These are phyloP conservation scores for Subacronicta megacephala DNA, from an alignment of 2,888 invertebrate species.

Conservation along the genomic window DNA sequence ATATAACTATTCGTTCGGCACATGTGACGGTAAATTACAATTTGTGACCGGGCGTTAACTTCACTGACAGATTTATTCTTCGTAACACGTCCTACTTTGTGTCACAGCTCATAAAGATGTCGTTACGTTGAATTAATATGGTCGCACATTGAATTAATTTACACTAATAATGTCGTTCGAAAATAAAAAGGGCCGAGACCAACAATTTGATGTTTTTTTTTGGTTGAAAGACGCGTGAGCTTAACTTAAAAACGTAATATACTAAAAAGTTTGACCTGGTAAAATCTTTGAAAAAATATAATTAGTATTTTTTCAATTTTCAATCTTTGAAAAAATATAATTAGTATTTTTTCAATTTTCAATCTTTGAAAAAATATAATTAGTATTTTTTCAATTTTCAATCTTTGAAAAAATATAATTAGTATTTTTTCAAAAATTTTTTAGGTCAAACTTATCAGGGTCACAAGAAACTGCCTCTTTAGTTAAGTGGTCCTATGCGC, in stretches of 20 bases:
- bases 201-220: conserved; percentile 36
- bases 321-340: no score
- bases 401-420: no score
- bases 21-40: conserved; percentile 82
- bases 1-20: conserved; percentile 69
- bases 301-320: no score
- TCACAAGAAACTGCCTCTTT: no score
- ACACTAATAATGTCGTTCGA: conserved; percentile 65
- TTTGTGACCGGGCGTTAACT: conserved; percentile 83
- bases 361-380: no score
- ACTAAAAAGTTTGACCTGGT: conserved; percentile 30
- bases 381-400: no score
- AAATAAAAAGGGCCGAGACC: conserved; percentile 61
- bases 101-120: conserved; percentile 86
- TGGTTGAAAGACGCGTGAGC: conserved; percentile 44
- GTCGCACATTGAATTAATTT: conserved; percentile 76
- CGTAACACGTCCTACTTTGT: conserved; percentile 83
- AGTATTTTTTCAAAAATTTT: no score
- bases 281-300: conserved; percentile 29
- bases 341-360: no score
- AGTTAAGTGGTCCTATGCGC: no score
- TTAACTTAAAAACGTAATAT: conserved; percentile 27
- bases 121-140: conserved; percentile 82
- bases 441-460: no score
- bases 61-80: conserved; percentile 84